phyloP scores from a whole-genome alignment of 2,797 vertebrate species.

The Poeciliopsis infans region DNA sequence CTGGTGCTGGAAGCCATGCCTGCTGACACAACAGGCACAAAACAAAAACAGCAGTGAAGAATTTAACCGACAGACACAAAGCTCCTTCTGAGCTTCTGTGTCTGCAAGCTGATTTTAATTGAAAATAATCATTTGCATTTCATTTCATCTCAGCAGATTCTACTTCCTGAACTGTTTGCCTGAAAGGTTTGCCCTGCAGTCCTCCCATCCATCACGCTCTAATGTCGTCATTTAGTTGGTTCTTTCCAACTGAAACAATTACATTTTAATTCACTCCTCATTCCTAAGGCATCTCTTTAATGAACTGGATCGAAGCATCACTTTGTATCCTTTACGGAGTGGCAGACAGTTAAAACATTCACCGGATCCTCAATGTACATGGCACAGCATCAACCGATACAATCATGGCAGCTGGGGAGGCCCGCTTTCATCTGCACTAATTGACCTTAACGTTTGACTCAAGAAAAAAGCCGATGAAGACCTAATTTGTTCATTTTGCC shows the following conservation, averaged over 20 bases:
- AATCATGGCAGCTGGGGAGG: neutral
- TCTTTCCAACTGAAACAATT: neutral
- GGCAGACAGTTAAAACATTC: neutral
- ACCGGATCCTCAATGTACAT: neutral
- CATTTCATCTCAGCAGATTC: constrained; percentile 20
- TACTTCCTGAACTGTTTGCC: neutral
- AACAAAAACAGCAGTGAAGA: neutral
- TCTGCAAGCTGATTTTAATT: neutral
- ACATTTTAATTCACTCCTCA: constrained; percentile 4
- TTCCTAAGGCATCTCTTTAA: constrained; percentile 8
- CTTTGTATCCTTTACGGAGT: neutral
- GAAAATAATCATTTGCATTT: neutral
- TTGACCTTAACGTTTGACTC: constrained; percentile 23
- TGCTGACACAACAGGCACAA: neutral
- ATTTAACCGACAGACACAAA: neutral
- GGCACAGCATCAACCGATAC: neutral
- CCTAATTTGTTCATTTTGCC: constrained; percentile 13
- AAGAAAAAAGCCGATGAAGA: constrained; percentile 3
- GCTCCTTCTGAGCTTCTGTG: neutral
- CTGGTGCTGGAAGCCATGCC: neutral
- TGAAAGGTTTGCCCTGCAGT: neutral
- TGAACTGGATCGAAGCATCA: constrained; percentile 6
- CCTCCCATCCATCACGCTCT: neutral
- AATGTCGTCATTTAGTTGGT: constrained; percentile 3
- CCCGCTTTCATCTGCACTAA: neutral